These are phyloP conservation scores for Aethina tumida DNA, from an alignment of 1,140 invertebrate species.

Conservation along the genomic window DNA sequence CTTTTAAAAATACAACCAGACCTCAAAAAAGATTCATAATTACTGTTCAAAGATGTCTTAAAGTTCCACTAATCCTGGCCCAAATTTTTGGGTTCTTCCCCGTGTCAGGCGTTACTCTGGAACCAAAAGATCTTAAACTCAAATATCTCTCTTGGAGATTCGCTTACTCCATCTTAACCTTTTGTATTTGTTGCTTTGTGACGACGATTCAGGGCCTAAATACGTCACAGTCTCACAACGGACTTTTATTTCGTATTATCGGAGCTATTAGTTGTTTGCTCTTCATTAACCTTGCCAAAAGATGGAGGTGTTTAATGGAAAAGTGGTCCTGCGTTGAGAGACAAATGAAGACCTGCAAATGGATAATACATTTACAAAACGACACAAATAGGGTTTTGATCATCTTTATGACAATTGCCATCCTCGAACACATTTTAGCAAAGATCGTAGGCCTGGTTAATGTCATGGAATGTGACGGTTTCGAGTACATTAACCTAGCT, in stretches of 20 bases:
- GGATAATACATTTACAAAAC: not conserved
- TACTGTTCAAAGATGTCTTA: no score
- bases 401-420: no score
- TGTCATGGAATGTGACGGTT: no score
- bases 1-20: no score
- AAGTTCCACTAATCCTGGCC: no score
- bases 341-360: constrained; percentile 15
- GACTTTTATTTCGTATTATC: constrained; percentile 8
- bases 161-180: constrained; percentile 11
- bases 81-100: no score
- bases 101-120: constrained; percentile 3
- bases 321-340: constrained; percentile 18
- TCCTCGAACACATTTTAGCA: no score
- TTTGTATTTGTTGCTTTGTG: constrained; percentile 9
- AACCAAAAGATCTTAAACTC: constrained; percentile 5
- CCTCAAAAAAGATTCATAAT: no score
- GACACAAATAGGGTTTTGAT: not conserved
- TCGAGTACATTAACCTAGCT: not conserved
- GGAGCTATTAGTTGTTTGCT: constrained; percentile 5
- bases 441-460: no score
- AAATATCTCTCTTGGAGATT: constrained; percentile 10
- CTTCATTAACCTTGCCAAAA: constrained; percentile 17
- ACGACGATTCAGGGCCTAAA: constrained; percentile 12
- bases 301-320: constrained; percentile 18
- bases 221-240: constrained; percentile 3